These are phyloP conservation scores for Thalassaphorura encarpata DNA, from an alignment of 1,140 invertebrate species.

Conservation along the genomic window DNA sequence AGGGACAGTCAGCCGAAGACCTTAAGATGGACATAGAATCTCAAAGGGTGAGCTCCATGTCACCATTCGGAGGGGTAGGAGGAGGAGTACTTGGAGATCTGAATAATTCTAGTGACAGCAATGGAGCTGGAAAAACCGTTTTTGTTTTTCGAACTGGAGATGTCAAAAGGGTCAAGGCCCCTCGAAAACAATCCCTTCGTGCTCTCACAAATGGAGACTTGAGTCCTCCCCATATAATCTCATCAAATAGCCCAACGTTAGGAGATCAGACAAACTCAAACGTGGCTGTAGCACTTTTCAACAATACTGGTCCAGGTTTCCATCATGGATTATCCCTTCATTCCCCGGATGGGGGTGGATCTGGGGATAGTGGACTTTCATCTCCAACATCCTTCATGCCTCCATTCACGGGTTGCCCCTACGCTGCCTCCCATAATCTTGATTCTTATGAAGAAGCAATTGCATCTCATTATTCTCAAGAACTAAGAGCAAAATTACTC, in stretches of 20 bases:
- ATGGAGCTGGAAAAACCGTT: too few species aligned
- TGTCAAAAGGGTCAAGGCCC: conserved; percentile 14
- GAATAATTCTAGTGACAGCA: not conserved
- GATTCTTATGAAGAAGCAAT: conserved; percentile 42
- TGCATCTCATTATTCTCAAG: conserved; percentile 88
- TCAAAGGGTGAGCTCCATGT: too few species aligned
- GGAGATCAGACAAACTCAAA: not conserved
- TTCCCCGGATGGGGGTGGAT: too few species aligned
- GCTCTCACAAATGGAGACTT: conserved; percentile 26
- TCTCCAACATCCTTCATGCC: not conserved
- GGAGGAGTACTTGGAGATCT: not conserved
- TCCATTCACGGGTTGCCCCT: not conserved
- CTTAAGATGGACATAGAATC: too few species aligned
- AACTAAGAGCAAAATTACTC: conserved; percentile 65
- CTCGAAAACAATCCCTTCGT: conserved; percentile 24
- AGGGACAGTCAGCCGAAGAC: too few species aligned
- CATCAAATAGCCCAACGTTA: not conserved
- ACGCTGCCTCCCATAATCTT: not conserved
- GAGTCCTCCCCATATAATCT: conserved; percentile 28
- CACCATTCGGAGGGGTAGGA: too few species aligned
- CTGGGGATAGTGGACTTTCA: not conserved
- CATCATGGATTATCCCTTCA: too few species aligned
- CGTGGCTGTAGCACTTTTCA: not conserved
- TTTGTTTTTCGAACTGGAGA: not conserved
- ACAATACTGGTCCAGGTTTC: too few species aligned